Conservation (phyloP, 1,140 invertebrate species). For the Melitaea cinxia region DNA sequence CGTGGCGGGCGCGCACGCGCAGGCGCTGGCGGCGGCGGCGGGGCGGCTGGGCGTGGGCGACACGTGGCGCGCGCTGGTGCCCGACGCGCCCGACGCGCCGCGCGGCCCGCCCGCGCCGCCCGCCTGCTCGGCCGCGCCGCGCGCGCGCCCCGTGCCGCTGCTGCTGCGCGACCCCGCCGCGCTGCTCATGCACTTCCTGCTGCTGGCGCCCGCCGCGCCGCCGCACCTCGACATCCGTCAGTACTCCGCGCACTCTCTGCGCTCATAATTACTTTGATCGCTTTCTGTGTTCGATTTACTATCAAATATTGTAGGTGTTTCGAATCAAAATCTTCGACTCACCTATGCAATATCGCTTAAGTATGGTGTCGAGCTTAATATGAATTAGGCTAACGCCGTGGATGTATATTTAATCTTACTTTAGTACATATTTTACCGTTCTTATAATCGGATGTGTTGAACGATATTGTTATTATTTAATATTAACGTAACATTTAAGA, state of each 20-base stretch:
- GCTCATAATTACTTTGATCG: no score
- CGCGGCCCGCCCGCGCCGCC: slow-evolving; percentile 51
- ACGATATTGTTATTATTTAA: no score
- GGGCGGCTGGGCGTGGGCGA: slow-evolving; percentile 77
- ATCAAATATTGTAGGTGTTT: no score
- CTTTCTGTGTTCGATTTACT: no score
- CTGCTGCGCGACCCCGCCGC: slow-evolving; percentile 92
- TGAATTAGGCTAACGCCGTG: no score
- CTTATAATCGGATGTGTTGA: no score
- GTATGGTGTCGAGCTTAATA: no score
- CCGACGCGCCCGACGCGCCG: slow-evolving; percentile 29
- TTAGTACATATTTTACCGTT: no score
- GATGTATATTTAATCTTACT: no score
- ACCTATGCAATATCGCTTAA: no score
- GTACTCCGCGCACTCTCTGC: slow-evolving; percentile 46
- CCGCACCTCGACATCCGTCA: slow-evolving; percentile 89
- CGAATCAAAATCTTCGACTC: no score
- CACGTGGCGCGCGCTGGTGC: slow-evolving; percentile 72
- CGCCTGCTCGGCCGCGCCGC: slow-evolving; percentile 47
- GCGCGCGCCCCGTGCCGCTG: slow-evolving; percentile 88
- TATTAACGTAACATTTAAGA: no score
- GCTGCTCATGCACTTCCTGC: slow-evolving; percentile 92
- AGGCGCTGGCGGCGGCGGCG: slow-evolving; percentile 78
- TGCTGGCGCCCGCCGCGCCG: slow-evolving; percentile 90
- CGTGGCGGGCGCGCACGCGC: slow-evolving; percentile 92